Percentiles rank a stretch among this genome's conserved stretches.
These are phyloP conservation scores for Drosophila sucinea DNA, from an alignment of 1,140 invertebrate species.

Conservation along the genomic window DNA sequence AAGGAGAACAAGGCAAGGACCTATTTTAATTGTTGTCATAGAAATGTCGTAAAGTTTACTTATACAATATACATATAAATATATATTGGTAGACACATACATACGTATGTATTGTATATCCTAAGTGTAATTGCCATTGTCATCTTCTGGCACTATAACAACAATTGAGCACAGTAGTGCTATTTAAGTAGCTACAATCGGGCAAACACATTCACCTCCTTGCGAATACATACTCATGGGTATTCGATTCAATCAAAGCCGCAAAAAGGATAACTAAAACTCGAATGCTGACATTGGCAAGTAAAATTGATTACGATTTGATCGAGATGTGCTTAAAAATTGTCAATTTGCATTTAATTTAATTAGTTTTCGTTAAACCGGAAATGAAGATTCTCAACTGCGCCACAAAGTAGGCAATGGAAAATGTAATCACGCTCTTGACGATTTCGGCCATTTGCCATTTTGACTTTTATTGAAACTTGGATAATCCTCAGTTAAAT, in stretches of 20 bases:
- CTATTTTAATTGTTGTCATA: constrained; percentile 40
- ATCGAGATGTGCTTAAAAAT: background rate
- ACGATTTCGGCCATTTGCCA: too few relatives aligned
- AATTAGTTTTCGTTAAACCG: background rate
- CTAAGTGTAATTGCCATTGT: constrained; percentile 20
- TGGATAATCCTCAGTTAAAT: too few relatives aligned
- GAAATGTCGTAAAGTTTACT: constrained; percentile 51
- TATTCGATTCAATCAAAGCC: constrained; percentile 7
- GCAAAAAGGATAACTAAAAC: background rate
- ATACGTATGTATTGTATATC: constrained; percentile 15
- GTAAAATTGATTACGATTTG: background rate
- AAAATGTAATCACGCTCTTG: background rate
- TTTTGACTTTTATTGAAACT: too few relatives aligned
- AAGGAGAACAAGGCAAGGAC: background rate
- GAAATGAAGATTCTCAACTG: background rate
- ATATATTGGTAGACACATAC: constrained; percentile 2
- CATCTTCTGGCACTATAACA: background rate
- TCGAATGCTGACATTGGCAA: background rate
- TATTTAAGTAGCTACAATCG: background rate
- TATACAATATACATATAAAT: constrained; percentile 22
- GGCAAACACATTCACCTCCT: constrained; percentile 1
- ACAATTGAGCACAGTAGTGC: background rate
- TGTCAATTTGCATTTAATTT: background rate
- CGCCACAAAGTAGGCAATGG: background rate
- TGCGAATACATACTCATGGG: background rate